A percentile compares a stretch with the other conserved stretches of the same genome.
These are phyloP conservation scores for cat (Felis catus) DNA, from an alignment of 2,113 vertebrate species.

Conservation along the genomic window DNA sequence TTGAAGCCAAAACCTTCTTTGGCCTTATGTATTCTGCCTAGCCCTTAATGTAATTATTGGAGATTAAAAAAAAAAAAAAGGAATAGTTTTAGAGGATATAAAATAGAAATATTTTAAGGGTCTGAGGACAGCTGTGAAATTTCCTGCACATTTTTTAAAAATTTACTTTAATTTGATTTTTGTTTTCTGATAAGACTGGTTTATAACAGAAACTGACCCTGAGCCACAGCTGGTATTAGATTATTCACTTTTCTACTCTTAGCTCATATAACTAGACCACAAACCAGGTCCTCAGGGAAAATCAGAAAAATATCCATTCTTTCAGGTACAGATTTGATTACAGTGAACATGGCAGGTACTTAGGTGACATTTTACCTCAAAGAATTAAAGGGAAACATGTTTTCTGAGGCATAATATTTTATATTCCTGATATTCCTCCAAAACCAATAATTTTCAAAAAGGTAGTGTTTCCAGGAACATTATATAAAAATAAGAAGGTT, in stretches of 20 bases:
- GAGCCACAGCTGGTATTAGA: not conserved
- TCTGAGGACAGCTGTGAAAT: not conserved
- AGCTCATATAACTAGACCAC: not conserved
- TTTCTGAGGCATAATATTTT: not conserved
- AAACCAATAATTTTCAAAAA: constrained; percentile 33
- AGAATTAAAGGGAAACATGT: not conserved
- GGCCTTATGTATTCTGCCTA: not conserved
- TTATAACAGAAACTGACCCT: not conserved
- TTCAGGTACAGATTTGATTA: not conserved
- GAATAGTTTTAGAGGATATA: not conserved
- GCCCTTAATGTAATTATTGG: not conserved
- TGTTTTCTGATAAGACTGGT: not conserved
- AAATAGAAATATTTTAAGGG: not conserved
- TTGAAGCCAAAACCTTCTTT: not conserved
- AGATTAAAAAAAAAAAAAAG: not conserved
- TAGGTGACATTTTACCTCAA: not conserved
- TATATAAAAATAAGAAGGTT: not conserved
- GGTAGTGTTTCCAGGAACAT: not conserved
- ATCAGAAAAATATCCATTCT: not conserved
- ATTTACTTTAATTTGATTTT: not conserved
- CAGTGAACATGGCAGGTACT: not conserved
- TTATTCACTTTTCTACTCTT: not conserved
- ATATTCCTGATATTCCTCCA: not conserved
- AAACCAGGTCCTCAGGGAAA: not conserved
- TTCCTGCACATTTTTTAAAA: not conserved